A percentile compares a stretch with the other conserved stretches of the same genome.
Conservation (phyloP, 1,140 invertebrate genomes). For the Helicoverpa armigera region DNA sequence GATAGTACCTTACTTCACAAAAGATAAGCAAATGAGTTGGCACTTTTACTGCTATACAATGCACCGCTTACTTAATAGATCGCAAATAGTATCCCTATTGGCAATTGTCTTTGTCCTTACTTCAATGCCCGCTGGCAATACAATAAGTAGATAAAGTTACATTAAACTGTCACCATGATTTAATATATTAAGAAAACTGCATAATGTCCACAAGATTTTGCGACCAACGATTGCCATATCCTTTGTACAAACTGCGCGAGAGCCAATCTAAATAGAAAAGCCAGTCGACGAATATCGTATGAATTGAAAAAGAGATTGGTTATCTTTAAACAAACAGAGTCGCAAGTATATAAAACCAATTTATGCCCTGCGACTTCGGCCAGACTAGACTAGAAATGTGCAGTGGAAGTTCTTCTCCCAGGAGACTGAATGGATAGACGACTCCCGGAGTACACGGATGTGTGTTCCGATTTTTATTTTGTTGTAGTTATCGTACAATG, state of each 20-base stretch:
- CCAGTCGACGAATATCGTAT: constrained; percentile 6
- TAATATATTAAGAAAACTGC: constrained; percentile 20
- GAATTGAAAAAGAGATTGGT: constrained; percentile 37
- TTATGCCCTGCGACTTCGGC: constrained; percentile 8
- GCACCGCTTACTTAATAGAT: neutral
- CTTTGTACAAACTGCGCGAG: neutral
- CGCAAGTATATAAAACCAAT: constrained; percentile 32
- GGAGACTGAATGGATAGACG: constrained; percentile 5
- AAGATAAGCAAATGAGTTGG: neutral
- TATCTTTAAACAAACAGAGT: constrained; percentile 39
- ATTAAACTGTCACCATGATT: constrained; percentile 16
- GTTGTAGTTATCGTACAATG: constrained; percentile 1
- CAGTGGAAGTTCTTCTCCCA: constrained; percentile 18
- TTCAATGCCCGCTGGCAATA: constrained; percentile 13
- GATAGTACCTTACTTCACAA: neutral
- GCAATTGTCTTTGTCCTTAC: constrained; percentile 9
- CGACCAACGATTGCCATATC: constrained; percentile 10
- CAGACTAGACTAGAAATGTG: constrained; percentile 26
- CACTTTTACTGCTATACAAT: neutral
- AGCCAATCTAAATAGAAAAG: constrained; percentile 36
- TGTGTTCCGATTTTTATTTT: constrained; percentile 26
- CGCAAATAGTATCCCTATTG: constrained; percentile 3
- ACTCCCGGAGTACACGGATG: neutral
- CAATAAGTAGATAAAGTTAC: constrained; percentile 10
- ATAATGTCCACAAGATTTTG: constrained; percentile 7